Percentiles rank a stretch among this genome's conserved stretches.
Evolutionary conservation across 1,140 invertebrate genomes (phyloP).

Genomic region (Tachypleus tridentatus): DNA sequence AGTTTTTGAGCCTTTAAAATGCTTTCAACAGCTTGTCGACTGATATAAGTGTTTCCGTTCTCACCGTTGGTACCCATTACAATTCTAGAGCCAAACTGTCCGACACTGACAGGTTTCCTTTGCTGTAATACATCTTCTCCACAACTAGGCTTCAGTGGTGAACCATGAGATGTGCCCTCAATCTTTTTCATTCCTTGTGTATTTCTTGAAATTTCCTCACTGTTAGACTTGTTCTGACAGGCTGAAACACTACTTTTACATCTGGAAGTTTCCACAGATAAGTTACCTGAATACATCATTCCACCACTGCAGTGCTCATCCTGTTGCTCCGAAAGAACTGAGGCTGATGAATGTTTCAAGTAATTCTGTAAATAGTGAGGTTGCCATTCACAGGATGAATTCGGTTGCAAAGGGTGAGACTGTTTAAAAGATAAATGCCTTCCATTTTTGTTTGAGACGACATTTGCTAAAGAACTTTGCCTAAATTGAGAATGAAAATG

Average conservation of each 20-base stretch:
- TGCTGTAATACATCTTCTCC: not conserved
- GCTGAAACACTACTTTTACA: not conserved
- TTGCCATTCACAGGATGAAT: constrained; percentile 1
- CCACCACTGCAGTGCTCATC: not conserved
- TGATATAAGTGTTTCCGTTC: constrained; percentile 46
- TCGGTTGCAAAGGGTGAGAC: not conserved
- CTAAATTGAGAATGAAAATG: not conserved
- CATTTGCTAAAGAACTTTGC: too few relatives aligned
- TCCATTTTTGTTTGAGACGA: not conserved
- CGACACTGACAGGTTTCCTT: not conserved
- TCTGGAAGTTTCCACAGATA: constrained; percentile 6
- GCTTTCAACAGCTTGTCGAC: constrained; percentile 40
- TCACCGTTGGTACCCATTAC: not conserved
- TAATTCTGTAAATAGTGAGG: constrained; percentile 1
- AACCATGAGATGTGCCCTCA: not conserved
- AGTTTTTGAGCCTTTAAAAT: constrained; percentile 34
- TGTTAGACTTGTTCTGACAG: not conserved
- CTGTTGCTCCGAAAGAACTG: not conserved
- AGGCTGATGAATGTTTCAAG: constrained; percentile 4
- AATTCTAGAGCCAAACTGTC: not conserved
- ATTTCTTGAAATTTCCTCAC: not conserved
- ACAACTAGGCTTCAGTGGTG: not conserved
- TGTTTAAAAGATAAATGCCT: not conserved
- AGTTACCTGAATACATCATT: constrained; percentile 1
- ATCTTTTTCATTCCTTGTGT: not conserved